phyloP scores from a whole-genome alignment of 2,797 vertebrate genomes.

The Microctenopoma lineatum region DNA sequence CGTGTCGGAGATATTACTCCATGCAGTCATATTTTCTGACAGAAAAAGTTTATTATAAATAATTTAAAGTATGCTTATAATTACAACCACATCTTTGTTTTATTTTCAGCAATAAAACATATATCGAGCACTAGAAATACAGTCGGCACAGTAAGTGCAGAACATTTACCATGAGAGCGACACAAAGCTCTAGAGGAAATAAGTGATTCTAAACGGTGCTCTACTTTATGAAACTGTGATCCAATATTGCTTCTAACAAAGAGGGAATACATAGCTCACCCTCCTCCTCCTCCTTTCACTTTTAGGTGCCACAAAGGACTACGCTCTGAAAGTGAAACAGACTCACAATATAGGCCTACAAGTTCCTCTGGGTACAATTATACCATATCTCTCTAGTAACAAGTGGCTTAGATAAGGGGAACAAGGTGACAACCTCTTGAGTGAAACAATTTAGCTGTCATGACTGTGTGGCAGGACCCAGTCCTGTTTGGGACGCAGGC shows the following conservation, averaged over 20 bases:
- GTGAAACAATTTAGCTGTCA: conserved; percentile 88
- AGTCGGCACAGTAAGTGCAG: conserved; percentile 47
- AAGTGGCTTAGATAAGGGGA: conserved; percentile 73
- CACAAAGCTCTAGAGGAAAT: conserved; percentile 71
- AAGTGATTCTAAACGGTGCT: conserved; percentile 72
- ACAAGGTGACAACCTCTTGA: conserved; percentile 80
- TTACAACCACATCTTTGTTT: conserved; percentile 27
- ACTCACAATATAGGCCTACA: conserved; percentile 77
- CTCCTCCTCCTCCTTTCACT: conserved; percentile 48
- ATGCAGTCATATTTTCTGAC: background rate
- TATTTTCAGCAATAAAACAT: conserved; percentile 44
- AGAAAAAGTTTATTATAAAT: conserved; percentile 10
- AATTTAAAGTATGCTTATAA: conserved; percentile 10
- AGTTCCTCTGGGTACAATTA: conserved; percentile 84
- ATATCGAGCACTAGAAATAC: conserved; percentile 53
- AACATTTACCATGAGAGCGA: conserved; percentile 55
- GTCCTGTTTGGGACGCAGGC: conserved; percentile 85
- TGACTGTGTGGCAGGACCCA: conserved; percentile 84
- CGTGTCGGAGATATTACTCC: conserved; percentile 13
- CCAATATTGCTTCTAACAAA: conserved; percentile 66
- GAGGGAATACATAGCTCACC: conserved; percentile 59
- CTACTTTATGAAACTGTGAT: conserved; percentile 75
- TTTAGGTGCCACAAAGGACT: conserved; percentile 78
- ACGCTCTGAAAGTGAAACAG: conserved; percentile 67
- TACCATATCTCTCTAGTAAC: conserved; percentile 73